A percentile compares a stretch with the other conserved stretches of the same genome.
Evolutionary conservation across 2,888 invertebrate genomes (phyloP).

Genomic region (Chymomyza procnemis): DNA sequence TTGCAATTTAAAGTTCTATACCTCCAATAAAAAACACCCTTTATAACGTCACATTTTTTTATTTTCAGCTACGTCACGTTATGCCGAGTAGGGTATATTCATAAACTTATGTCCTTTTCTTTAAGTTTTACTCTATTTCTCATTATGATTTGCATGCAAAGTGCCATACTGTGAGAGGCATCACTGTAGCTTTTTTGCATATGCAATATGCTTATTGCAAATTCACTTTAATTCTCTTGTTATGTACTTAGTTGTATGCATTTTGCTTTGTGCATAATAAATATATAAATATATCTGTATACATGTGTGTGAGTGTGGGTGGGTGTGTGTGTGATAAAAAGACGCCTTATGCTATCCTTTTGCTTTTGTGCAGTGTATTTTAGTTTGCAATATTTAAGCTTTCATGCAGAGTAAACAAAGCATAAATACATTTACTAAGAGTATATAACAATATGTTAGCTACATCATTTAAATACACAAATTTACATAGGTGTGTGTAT

Average conservation of each 20-base stretch:
- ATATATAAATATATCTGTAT: not conserved
- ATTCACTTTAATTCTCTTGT: no score
- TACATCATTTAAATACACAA: conserved; percentile 5
- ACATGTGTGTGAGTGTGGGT: conserved; percentile 4
- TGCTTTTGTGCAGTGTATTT: conserved; percentile 63
- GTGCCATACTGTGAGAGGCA: no score
- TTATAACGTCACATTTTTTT: no score
- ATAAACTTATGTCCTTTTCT: no score
- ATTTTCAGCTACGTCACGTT: no score
- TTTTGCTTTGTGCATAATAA: no score
- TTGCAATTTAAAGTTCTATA: no score
- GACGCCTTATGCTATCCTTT: conserved; percentile 64
- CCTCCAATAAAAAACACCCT: no score
- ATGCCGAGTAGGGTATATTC: no score
- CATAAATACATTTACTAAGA: conserved; percentile 8
- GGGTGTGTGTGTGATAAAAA: conserved; percentile 43
- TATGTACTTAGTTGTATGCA: not conserved
- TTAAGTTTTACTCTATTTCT: no score
- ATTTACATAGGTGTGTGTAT: conserved; percentile 12
- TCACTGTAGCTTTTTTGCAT: not conserved
- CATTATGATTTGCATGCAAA: no score
- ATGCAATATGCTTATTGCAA: not conserved
- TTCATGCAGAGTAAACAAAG: conserved; percentile 69
- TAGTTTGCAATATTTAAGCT: conserved; percentile 71
- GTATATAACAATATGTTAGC: not conserved